Percentiles rank a stretch among this genome's conserved stretches.
Evolutionary conservation across 2,888 invertebrate genomes (phyloP).

Genomic region (Drosophila fungiperda): DNA sequence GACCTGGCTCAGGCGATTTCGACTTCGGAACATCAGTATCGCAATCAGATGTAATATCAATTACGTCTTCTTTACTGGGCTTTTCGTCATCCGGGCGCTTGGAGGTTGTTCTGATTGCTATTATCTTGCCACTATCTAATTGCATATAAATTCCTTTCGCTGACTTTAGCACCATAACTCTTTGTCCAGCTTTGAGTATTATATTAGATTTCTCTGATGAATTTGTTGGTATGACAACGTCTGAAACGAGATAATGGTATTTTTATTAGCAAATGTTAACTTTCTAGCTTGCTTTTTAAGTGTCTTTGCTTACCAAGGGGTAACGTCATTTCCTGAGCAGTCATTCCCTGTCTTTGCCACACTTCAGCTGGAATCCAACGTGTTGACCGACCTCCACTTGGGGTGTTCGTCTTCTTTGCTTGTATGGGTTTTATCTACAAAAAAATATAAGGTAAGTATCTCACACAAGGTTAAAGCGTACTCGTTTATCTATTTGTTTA

Average conservation of each 20-base stretch:
- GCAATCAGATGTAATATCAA: conserved; percentile 81
- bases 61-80: conserved; percentile 75
- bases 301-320: conserved; percentile 88
- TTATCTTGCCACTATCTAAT: conserved; percentile 96
- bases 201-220: conserved; percentile 95
- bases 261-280: not conserved
- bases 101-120: conserved; percentile 90
- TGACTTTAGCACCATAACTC: conserved; percentile 97
- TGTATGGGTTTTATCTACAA: conserved; percentile 92
- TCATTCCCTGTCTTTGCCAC: conserved; percentile 97
- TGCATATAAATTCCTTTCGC: conserved; percentile 98
- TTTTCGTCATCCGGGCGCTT: conserved; percentile 77
- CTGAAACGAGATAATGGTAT: conserved; percentile 83
- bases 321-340: conserved; percentile 96
- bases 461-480: not conserved
- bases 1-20: conserved; percentile 61
- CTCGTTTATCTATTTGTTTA: not conserved
- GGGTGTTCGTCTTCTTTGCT: conserved; percentile 86
- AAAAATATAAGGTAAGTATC: not conserved
- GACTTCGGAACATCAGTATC: conserved; percentile 67
- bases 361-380: conserved; percentile 95
- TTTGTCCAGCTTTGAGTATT: conserved; percentile 96
- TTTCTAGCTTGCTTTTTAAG: not conserved
- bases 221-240: conserved; percentile 96
- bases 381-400: conserved; percentile 86